These are phyloP conservation scores for Pangasius mekongensis DNA, from an alignment of 2,797 vertebrate species.

Conservation along the genomic window DNA sequence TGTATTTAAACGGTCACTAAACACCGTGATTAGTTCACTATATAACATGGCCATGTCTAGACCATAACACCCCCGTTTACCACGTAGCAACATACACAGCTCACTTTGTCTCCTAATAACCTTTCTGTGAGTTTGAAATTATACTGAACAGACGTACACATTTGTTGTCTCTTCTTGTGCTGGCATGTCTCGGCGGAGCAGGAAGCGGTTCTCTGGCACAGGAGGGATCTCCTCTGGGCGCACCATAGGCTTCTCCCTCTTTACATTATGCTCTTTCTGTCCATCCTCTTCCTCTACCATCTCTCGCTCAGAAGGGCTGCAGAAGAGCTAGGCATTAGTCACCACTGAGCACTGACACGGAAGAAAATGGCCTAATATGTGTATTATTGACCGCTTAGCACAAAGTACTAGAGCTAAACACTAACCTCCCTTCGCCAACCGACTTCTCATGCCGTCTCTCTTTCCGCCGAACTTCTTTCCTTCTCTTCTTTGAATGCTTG, in stretches of 20 bases:
- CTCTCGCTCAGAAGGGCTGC: conserved; percentile 75
- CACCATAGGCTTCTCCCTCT: conserved; percentile 92
- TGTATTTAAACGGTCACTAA: neutral
- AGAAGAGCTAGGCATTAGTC: conserved; percentile 27
- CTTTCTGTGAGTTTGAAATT: neutral
- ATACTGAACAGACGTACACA: conserved; percentile 73
- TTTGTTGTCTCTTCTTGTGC: conserved; percentile 77
- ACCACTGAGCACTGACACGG: neutral
- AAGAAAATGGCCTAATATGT: neutral
- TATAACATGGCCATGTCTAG: neutral
- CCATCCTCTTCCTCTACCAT: conserved; percentile 71
- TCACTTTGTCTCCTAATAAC: neutral
- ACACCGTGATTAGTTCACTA: neutral
- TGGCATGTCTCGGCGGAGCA: conserved; percentile 89
- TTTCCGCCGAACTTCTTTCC: conserved; percentile 74
- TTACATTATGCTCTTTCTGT: conserved; percentile 76
- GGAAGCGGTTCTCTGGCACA: conserved; percentile 95
- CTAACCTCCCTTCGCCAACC: conserved; percentile 75
- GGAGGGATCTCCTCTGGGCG: conserved; percentile 96
- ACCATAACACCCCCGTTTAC: neutral
- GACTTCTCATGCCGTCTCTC: conserved; percentile 66
- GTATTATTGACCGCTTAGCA: neutral
- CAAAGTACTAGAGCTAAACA: neutral
- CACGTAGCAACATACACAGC: neutral
- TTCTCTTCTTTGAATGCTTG: conserved; percentile 81